phyloP scores from a whole-genome alignment of 2,888 invertebrate species.

The Ichneumon xanthorius region DNA sequence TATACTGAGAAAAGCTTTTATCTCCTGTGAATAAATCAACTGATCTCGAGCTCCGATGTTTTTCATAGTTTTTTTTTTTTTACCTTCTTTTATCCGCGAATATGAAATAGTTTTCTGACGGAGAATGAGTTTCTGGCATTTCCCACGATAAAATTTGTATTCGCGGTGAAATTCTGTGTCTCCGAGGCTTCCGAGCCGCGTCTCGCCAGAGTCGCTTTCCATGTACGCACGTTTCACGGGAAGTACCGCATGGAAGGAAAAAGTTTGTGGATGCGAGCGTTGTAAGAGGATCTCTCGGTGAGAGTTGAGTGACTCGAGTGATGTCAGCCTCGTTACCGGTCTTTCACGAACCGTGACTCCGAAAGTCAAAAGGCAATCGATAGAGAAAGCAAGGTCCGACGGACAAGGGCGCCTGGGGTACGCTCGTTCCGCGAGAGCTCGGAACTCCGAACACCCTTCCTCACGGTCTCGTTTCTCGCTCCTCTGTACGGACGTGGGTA shows the following conservation, averaged over 20 bases:
- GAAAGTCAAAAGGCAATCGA: slow-evolving; percentile 53
- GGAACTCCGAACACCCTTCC: slow-evolving; percentile 30
- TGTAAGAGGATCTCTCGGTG: slow-evolving; percentile 4
- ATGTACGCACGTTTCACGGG: slow-evolving; percentile 22
- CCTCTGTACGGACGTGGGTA: slow-evolving; percentile 33
- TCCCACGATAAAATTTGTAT: slow-evolving; percentile 8
- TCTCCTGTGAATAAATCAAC: slow-evolving; percentile 26
- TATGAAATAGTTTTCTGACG: background rate
- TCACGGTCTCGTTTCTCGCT: slow-evolving; percentile 31
- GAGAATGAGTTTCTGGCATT: background rate
- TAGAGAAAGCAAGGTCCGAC: slow-evolving; percentile 57
- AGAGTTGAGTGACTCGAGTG: slow-evolving; percentile 55
- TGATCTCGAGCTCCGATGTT: background rate
- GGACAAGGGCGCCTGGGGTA: slow-evolving; percentile 71
- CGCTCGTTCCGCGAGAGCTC: slow-evolving; percentile 61
- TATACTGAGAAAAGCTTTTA: slow-evolving; percentile 12
- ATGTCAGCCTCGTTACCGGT: slow-evolving; percentile 63
- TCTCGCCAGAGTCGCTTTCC: background rate
- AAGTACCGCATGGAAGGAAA: slow-evolving; percentile 6
- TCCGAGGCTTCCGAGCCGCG: background rate
- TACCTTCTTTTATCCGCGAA: background rate
- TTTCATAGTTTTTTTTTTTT: background rate
- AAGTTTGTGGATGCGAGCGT: slow-evolving; percentile 10
- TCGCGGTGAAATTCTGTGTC: background rate
- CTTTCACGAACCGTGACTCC: slow-evolving; percentile 53